Evolutionary conservation across 2,113 vertebrate genomes (phyloP), one percentile per base, ranked within the genome.

Genomic region (Anser brachyrhynchus): DNA sequence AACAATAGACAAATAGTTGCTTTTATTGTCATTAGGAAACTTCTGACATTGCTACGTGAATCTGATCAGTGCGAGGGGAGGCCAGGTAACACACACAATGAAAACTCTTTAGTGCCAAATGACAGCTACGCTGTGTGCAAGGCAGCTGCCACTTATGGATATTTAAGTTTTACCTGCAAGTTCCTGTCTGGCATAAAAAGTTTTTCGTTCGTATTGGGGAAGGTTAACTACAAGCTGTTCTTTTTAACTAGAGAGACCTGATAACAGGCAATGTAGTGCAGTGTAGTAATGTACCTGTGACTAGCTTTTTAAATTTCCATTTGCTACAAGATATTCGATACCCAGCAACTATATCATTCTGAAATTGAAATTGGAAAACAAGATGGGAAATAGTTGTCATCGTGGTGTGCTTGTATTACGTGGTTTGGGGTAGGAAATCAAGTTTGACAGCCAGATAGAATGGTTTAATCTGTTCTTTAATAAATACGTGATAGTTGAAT

Each of bases 381-480:
- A 33, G 23, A 62, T 28, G 67, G 70, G 92, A 91, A 95, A 70
- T 39, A 76, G 64, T 39, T 92, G 54, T 83, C 87, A 77, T 54
- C 1, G 4, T 87, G 70, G 33, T 73, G 20, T 37, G 44, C 67
- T 93, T 69, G 57, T 84, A 61, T 71, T 87, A 69, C 89, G 52
- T 93, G 52, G 5, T 37, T 88, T 83, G 33, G 72, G 39, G 33
- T 85, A 90, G 92, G 41, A 91, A 44, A 59, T 87, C 8, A 58
- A 58, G 41, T 84, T 90, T 86, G 72, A 39, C 72, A 90, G 77
- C 55, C 54, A 10, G 43, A 16, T 87, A 87, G 84, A 93, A 83
- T 77, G 37, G 41, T 80, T 96, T 88, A 13, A 80, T 86, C 55
- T 49, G 29, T 93, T 92, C 71, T 90, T 90, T 64, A 74, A 85